Evolutionary conservation across 2,113 vertebrate species (phyloP), one percentile per base, ranked within the genome.

Genomic region (Spea bombifrons): DNA sequence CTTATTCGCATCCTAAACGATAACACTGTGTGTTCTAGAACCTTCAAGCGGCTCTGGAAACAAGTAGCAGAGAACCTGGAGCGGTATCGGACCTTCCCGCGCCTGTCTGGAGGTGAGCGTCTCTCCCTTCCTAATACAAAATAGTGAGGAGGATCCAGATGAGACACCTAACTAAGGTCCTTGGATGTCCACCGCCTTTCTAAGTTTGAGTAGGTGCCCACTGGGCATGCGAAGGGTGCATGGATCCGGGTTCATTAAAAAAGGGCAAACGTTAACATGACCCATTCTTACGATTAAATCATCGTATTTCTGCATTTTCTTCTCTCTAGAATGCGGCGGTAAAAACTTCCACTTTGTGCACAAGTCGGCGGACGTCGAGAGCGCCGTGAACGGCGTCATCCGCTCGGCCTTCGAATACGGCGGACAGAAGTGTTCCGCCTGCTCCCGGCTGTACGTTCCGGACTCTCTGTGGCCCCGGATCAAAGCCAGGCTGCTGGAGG

Each of bases 271-370:
- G 1, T 30, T 30, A 2, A 30, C 30, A 30, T 30, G 30, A 30
- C 30, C 30, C 30, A 30, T 52, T 52, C 50, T 52, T 6, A 2
- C 1, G 9, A 10, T 52, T 1, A 52, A 7, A 10, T 52, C 9
- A 52, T 10, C 6, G 50, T 1, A 52, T 59, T 59, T 59, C 50
- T 53, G 50, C 8, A 59, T 16, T 47, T 9, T 45, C 76, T 9
- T 0, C 9, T 57, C 53, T 16, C 0, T 85, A 99, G 97, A 99
- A 86, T 99, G 97, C 0, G 97, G 97, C 0, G 97, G 97, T 72
- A 99, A 99, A 92, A 99, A 99, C 83, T 99, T 97, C 90, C 97
- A 99, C 88, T 95, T 99, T 0, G 93, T 99, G 9, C 97, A 98
- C 88, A 65, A 79, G 81, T 97, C 96, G 0, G 97, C 97, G 0